Evolutionary conservation across 2,888 invertebrate genomes (phyloP).

Genomic region (Philereme vetulata): DNA sequence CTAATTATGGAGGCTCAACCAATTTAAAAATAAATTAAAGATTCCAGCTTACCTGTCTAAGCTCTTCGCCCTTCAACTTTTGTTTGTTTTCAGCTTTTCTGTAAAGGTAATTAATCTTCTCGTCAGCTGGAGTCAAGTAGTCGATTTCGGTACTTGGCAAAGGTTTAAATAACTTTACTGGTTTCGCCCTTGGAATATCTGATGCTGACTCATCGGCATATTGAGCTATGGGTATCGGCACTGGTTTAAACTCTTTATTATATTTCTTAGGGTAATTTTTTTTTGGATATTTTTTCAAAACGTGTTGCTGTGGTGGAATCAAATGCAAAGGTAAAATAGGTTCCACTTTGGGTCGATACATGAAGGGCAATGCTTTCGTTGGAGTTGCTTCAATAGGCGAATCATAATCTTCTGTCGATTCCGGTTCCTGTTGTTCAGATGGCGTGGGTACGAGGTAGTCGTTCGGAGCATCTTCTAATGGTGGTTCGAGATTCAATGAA

Average conservation of each 20-base stretch:
- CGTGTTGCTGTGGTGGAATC: constrained; percentile 58
- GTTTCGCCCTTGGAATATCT: constrained; percentile 73
- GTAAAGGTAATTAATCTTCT: constrained; percentile 69
- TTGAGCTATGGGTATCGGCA: constrained; percentile 70
- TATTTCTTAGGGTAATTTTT: constrained; percentile 85
- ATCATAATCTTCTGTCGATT: constrained; percentile 29
- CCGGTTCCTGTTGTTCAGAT: constrained; percentile 49
- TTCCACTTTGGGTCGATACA: constrained; percentile 50
- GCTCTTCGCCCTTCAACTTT: constrained; percentile 64
- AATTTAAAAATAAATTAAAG: constrained; percentile 30
- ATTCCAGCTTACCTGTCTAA: constrained; percentile 47
- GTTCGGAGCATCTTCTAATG: constrained; percentile 61
- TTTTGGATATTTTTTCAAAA: constrained; percentile 73
- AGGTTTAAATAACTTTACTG: constrained; percentile 66
- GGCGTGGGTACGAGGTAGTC: constrained; percentile 62
- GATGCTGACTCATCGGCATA: constrained; percentile 55
- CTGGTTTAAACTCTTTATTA: constrained; percentile 72
- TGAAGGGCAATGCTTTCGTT: constrained; percentile 33
- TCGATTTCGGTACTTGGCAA: constrained; percentile 56
- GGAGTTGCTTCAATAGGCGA: constrained; percentile 45
- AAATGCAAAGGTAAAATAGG: constrained; percentile 60
- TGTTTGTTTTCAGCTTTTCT: constrained; percentile 81
- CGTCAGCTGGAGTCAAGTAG: constrained; percentile 54
- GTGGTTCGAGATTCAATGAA: constrained; percentile 65
- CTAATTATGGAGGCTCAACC: constrained; percentile 20